Evolutionary conservation across 2,113 vertebrate genomes (phyloP), one percentile per base, ranked within the genome.

Genomic region (Rhodinocichla rosea): DNA sequence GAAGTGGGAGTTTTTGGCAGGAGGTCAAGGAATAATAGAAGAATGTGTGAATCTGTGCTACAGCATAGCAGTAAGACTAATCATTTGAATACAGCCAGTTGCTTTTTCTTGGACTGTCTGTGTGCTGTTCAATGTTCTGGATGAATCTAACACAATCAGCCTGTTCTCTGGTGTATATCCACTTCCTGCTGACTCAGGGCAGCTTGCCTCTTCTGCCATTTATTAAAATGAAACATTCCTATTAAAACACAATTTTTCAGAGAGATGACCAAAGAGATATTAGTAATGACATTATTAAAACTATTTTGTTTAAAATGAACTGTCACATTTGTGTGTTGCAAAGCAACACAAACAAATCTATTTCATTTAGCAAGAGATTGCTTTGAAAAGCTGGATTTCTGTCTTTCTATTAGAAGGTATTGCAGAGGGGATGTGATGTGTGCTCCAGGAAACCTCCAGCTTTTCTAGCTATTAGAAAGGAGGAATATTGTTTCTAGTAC

Each of bases 21-120:
- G 94, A 97, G 98, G 98, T 98, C 98, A 98, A 97, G 92, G 98
- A 98, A 98, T 98, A 98, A 98, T 97, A 98, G 97, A 97, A 98
- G 97, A 98, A 98, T 97, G 98, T 98, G 98, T 98, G 98, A 98
- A 98, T 98, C 96, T 98, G 97, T 95, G 97, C 96, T 97, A 92
- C 89, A 92, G 97, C 91, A 93, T 95, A 94, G 97, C 98, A 97
- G 98, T 97, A 95, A 98, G 97, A 97, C 97, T 98, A 98, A 98
- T 98, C 97, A 98, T 98, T 98, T 97, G 97, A 98, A 98, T 98
- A 98, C 98, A 98, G 97, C 91, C 97, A 96, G 97, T 97, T 97
- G 95, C 97, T 97, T 95, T 96, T 94, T 97, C 96, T 96, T 97
- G 96, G 97, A 96, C 97, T 87, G 79, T 91, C 95, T 97, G 97